Evolutionary conservation across 2,888 invertebrate species (phyloP).

Genomic region (Magallana nippona): DNA sequence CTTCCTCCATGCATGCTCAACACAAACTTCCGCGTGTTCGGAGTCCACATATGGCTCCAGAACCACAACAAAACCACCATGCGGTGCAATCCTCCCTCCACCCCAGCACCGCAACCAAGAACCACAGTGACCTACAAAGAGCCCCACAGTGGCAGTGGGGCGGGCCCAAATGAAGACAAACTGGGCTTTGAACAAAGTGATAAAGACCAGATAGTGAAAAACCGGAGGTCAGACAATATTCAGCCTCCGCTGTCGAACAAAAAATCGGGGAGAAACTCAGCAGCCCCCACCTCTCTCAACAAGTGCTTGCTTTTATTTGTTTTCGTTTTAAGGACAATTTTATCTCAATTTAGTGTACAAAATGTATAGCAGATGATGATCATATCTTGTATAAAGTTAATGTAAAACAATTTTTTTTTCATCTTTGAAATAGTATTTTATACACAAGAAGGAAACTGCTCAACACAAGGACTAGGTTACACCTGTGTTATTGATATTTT

Average conservation of each 20-base stretch:
- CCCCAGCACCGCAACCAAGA: background rate
- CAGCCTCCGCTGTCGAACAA: slow-evolving; percentile 7
- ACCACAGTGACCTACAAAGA: slow-evolving; percentile 5
- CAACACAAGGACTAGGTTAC: too few relatives aligned
- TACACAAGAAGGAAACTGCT: too few relatives aligned
- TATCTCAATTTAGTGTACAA: background rate
- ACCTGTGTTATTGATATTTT: too few relatives aligned
- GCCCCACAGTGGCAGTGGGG: background rate
- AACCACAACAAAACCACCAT: slow-evolving; percentile 53
- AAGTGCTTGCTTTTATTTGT: slow-evolving; percentile 18
- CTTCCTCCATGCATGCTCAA: slow-evolving; percentile 73
- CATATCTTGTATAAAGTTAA: background rate
- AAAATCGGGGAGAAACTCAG: background rate
- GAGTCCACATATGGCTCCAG: slow-evolving; percentile 72
- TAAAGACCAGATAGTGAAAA: background rate
- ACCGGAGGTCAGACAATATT: background rate
- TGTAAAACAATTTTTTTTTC: too few relatives aligned
- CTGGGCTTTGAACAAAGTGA: background rate
- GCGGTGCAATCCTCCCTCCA: background rate
- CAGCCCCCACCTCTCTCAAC: background rate
- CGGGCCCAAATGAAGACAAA: background rate
- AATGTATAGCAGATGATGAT: background rate
- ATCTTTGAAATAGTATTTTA: too few relatives aligned
- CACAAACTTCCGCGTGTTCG: slow-evolving; percentile 70
- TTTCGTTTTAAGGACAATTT: slow-evolving; percentile 5